Conservation (phyloP, 53 echinoderm and acorn worm species). For the Patiria pectinifera region DNA sequence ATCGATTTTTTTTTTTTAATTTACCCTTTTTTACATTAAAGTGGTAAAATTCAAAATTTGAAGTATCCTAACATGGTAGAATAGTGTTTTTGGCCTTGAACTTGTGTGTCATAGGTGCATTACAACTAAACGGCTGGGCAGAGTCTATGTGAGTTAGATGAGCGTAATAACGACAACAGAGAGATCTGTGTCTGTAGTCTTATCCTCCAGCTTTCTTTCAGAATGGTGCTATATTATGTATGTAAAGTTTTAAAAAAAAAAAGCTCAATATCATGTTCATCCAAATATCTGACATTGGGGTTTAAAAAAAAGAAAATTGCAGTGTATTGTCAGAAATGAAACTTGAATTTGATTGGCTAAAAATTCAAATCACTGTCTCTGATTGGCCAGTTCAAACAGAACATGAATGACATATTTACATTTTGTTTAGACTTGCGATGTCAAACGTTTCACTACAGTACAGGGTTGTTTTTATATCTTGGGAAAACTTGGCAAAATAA, state of each 20-base stretch:
- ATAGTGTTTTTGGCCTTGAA: background rate
- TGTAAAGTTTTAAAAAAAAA: constrained; percentile 22
- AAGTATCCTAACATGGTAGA: background rate
- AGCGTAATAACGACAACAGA: constrained; percentile 10
- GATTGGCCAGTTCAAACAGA: constrained; percentile 11
- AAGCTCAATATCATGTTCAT: background rate
- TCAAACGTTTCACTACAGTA: constrained; percentile 4
- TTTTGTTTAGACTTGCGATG: background rate
- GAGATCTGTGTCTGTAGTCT: constrained; percentile 44
- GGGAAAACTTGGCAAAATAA: background rate
- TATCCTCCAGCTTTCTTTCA: constrained; percentile 59
- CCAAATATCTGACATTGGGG: background rate
- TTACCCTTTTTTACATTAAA: no score
- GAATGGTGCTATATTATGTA: constrained; percentile 65
- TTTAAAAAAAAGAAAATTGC: background rate
- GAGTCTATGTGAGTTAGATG: constrained; percentile 42
- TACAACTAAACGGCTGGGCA: constrained; percentile 22
- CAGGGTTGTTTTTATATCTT: constrained; percentile 25
- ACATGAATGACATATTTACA: background rate
- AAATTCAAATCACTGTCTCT: background rate
- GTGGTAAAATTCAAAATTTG: background rate
- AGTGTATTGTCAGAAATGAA: background rate
- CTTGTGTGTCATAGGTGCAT: background rate
- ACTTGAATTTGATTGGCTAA: background rate
- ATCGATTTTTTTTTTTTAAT: no score